Conservation (phyloP, 37 sponge, comb jelly and placozoan species). For the Cladorhizidae sp. region DNA sequence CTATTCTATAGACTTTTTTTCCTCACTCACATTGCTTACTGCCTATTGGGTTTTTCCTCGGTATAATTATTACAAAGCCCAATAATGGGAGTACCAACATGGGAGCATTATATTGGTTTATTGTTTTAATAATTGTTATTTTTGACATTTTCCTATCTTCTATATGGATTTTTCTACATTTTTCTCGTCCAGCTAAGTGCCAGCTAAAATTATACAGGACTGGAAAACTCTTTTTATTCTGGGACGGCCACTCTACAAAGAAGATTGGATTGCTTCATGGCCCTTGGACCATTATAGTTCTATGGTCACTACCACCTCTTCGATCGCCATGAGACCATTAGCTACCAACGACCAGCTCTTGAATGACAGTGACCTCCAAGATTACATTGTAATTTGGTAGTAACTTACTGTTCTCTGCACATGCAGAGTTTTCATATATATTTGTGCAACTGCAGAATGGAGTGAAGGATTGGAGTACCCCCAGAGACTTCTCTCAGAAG, state of each 20-base stretch:
- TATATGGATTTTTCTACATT: not conserved
- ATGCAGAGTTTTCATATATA: not conserved
- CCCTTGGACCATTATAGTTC: not conserved
- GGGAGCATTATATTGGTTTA: too few species aligned
- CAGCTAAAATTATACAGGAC: conserved; percentile 73
- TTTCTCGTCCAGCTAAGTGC: conserved; percentile 49
- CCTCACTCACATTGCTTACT: too few species aligned
- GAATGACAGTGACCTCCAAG: conserved; percentile 54
- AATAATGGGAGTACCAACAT: too few species aligned
- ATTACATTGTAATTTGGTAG: conserved; percentile 58
- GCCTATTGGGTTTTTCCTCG: too few species aligned
- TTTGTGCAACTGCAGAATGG: conserved; percentile 6
- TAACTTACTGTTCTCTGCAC: not conserved
- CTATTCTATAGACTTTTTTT: too few species aligned
- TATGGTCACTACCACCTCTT: conserved; percentile 1
- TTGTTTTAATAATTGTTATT: too few species aligned
- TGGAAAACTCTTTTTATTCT: conserved; percentile 83
- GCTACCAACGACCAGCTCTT: conserved; percentile 17
- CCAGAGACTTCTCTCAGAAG: not conserved
- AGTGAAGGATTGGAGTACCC: conserved; percentile 9
- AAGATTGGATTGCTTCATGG: not conserved
- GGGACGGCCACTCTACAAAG: conserved; percentile 71
- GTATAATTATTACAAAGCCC: too few species aligned
- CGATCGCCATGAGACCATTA: not conserved
- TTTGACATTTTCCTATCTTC: not conserved